Conservation (phyloP, 2,113 vertebrate species). For the Acrocephalus arundinaceus region DNA sequence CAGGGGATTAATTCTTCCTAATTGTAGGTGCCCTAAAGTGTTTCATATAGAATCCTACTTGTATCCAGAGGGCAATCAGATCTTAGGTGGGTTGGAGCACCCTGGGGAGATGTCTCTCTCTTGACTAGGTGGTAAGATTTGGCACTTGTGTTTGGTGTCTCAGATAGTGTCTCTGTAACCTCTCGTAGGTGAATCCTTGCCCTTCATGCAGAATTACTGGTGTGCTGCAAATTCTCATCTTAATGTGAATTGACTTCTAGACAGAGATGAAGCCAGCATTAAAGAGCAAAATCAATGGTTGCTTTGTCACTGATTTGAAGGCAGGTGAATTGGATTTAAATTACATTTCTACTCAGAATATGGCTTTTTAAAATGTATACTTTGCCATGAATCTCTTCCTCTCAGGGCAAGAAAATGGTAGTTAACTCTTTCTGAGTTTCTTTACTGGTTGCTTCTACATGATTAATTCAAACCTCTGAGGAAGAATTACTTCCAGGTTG, state of each 20-base stretch:
- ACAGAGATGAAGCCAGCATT: not conserved
- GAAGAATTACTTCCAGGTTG: slow-evolving; percentile 69
- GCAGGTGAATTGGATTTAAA: not conserved
- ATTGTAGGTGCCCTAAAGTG: slow-evolving; percentile 13
- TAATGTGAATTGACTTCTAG: not conserved
- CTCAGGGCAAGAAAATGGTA: not conserved
- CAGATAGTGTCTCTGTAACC: not conserved
- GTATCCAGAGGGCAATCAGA: slow-evolving; percentile 38
- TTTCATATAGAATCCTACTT: slow-evolving; percentile 2
- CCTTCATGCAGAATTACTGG: not conserved
- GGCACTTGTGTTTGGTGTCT: not conserved
- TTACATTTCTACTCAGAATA: not conserved
- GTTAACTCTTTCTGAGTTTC: not conserved
- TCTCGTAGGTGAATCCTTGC: not conserved
- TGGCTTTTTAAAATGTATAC: not conserved
- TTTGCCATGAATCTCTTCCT: not conserved
- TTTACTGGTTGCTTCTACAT: not conserved
- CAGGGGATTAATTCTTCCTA: not conserved
- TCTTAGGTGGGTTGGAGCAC: not conserved
- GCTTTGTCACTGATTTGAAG: slow-evolving; percentile 14
- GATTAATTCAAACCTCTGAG: slow-evolving; percentile 55
- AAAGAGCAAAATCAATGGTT: slow-evolving; percentile 23
- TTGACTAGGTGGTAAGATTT: not conserved
- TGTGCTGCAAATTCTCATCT: not conserved
- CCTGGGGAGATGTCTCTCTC: slow-evolving; percentile 4